Evolutionary conservation across 2,113 vertebrate species (phyloP).

Genomic region (Poeciliopsis occidentalis): DNA sequence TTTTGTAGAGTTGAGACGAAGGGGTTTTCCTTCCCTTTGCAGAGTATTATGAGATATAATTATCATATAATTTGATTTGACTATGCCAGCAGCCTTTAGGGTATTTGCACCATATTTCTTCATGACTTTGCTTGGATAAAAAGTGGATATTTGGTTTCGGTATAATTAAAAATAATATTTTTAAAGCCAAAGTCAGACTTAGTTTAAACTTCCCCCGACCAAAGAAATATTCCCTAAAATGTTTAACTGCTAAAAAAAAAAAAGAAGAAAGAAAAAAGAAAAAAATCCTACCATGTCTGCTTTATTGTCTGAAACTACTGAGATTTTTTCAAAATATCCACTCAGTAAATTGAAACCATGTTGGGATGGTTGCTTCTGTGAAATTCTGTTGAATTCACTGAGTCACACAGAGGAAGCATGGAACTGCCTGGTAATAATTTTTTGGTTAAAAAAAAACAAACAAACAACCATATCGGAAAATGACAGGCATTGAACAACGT

Average conservation of each 20-base stretch:
- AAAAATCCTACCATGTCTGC: not conserved
- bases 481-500: too few species aligned
- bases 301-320: slow-evolving; percentile 3
- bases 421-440: too few species aligned
- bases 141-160: not conserved
- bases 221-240: not conserved
- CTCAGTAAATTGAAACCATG: not conserved
- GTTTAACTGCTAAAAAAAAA: not conserved
- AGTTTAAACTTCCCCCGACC: not conserved
- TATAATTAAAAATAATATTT: not conserved
- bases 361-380: not conserved
- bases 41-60: not conserved
- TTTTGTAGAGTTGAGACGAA: not conserved
- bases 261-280: not conserved
- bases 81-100: not conserved
- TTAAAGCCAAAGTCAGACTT: not conserved
- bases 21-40: not conserved
- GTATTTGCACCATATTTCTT: not conserved
- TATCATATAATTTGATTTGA: not conserved
- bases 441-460: too few species aligned
- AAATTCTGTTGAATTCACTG: not conserved
- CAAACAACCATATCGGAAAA: too few species aligned
- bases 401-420: not conserved
- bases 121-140: not conserved
- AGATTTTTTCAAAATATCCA: slow-evolving; percentile 2